These are phyloP conservation scores for Amia ocellicauda DNA, from an alignment of 2,113 vertebrate species.

Conservation along the genomic window DNA sequence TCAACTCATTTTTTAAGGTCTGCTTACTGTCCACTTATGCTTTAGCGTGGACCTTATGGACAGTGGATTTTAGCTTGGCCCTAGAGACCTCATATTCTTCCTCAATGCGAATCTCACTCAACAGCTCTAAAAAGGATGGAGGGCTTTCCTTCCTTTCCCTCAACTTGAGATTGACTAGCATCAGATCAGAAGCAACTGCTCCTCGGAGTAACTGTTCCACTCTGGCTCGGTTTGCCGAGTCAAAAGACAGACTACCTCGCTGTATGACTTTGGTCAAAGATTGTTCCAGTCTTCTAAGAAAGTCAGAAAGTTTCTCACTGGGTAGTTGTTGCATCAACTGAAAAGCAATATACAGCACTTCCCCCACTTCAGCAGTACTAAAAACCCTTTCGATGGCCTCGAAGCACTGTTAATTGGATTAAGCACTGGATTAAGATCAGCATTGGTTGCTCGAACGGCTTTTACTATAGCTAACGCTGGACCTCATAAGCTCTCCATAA, in stretches of 20 bases:
- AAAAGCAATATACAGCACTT: conserved; percentile 23
- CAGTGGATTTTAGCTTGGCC: conserved; percentile 1
- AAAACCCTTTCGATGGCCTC: conserved; percentile 23
- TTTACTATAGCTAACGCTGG: conserved; percentile 13
- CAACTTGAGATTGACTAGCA: conserved; percentile 5
- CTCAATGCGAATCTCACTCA: conserved; percentile 1
- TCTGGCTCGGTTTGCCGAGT: too few species aligned
- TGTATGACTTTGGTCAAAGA: too few species aligned
- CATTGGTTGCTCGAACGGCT: conserved; percentile 5
- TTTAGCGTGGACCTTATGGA: conserved; percentile 1
- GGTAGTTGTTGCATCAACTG: too few species aligned
- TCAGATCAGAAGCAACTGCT: background rate
- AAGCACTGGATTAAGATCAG: conserved; percentile 17
- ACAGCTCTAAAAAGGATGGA: conserved; percentile 3
- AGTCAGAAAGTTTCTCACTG: too few species aligned
- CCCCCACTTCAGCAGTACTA: conserved; percentile 20
- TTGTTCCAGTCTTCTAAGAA: too few species aligned
- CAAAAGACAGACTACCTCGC: too few species aligned
- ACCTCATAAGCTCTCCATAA: conserved; percentile 23
- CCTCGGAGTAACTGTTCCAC: too few species aligned
- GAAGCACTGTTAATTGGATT: conserved; percentile 1
- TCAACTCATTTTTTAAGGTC: too few species aligned
- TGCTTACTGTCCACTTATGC: background rate
- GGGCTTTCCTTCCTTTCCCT: conserved; percentile 9
- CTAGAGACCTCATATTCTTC: conserved; percentile 6